Evolutionary conservation across 1,140 invertebrate genomes (phyloP).

Genomic region (Adelges cooleyi): DNA sequence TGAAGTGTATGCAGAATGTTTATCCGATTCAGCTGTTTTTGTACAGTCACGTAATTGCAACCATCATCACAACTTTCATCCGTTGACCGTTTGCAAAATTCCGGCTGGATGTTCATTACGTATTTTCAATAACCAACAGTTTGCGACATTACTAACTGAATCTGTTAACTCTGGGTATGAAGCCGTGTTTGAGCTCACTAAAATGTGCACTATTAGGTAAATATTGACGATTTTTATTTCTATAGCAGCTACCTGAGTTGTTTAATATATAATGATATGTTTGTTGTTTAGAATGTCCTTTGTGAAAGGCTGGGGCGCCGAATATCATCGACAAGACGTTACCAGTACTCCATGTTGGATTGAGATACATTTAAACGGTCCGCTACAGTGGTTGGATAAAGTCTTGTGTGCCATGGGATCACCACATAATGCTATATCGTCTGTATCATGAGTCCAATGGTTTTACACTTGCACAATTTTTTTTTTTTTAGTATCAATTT

Average conservation of each 20-base stretch:
- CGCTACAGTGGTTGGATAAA: slow-evolving; percentile 84
- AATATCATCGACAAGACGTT: slow-evolving; percentile 91
- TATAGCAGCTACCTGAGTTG: too few species aligned
- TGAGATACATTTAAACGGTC: slow-evolving; percentile 78
- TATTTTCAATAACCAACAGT: slow-evolving; percentile 95
- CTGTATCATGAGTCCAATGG: slow-evolving; percentile 59
- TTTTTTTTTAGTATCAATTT: slow-evolving; percentile 1
- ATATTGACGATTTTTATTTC: neutral
- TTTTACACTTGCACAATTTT: neutral
- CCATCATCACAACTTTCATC: slow-evolving; percentile 89
- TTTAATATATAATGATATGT: neutral
- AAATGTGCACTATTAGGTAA: slow-evolving; percentile 92
- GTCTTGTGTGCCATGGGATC: slow-evolving; percentile 85
- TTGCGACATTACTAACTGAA: slow-evolving; percentile 81
- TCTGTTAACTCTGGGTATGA: slow-evolving; percentile 90
- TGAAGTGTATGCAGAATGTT: slow-evolving; percentile 92
- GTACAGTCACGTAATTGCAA: slow-evolving; percentile 94
- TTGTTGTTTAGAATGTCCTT: slow-evolving; percentile 68
- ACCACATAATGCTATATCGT: slow-evolving; percentile 80
- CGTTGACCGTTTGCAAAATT: slow-evolving; percentile 90
- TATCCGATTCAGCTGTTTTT: slow-evolving; percentile 90
- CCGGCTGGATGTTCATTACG: slow-evolving; percentile 87
- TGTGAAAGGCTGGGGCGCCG: slow-evolving; percentile 95
- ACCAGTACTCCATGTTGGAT: slow-evolving; percentile 95
- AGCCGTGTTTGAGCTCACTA: slow-evolving; percentile 90